phyloP scores from a whole-genome alignment of 2,797 vertebrate species.

The Lepilemur ruficaudatus region DNA sequence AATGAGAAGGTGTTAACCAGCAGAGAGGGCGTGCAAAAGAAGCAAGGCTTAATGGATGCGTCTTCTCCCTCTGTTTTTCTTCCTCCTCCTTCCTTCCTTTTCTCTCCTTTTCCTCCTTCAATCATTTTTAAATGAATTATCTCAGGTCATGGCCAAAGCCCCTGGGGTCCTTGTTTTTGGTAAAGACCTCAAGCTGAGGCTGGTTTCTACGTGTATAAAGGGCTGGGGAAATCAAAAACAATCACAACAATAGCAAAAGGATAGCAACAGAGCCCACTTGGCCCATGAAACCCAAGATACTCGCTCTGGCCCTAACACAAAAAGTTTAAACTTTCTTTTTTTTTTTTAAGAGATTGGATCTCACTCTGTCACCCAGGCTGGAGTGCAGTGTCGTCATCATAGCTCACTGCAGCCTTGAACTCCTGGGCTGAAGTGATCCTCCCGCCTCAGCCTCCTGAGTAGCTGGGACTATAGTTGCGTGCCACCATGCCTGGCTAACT shows the following conservation, averaged over 20 bases:
- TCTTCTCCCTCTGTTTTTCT: too few relatives aligned
- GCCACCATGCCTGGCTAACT: too few relatives aligned
- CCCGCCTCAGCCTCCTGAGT: too few relatives aligned
- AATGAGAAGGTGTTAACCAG: not conserved
- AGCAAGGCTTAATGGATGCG: rapidly evolving
- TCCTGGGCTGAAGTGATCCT: too few relatives aligned
- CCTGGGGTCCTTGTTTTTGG: not conserved
- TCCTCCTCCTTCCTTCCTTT: not conserved
- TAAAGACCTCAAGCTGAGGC: not conserved
- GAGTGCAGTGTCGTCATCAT: too few relatives aligned
- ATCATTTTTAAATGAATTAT: not conserved
- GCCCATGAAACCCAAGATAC: not conserved
- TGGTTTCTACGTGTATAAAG: not conserved
- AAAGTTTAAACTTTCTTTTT: not conserved
- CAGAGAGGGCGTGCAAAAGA: not conserved
- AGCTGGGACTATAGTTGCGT: too few relatives aligned
- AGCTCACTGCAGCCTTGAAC: too few relatives aligned
- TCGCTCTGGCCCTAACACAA: not conserved
- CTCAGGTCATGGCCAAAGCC: not conserved
- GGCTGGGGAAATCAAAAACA: not conserved
- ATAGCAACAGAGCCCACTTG: not conserved
- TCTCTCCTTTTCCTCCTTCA: not conserved
- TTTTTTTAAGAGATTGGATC: not conserved
- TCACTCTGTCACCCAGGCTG: not conserved
- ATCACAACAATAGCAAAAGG: not conserved